These are phyloP conservation scores for Tuberolachnus salignus DNA, from an alignment of 2,888 invertebrate species.

Conservation along the genomic window DNA sequence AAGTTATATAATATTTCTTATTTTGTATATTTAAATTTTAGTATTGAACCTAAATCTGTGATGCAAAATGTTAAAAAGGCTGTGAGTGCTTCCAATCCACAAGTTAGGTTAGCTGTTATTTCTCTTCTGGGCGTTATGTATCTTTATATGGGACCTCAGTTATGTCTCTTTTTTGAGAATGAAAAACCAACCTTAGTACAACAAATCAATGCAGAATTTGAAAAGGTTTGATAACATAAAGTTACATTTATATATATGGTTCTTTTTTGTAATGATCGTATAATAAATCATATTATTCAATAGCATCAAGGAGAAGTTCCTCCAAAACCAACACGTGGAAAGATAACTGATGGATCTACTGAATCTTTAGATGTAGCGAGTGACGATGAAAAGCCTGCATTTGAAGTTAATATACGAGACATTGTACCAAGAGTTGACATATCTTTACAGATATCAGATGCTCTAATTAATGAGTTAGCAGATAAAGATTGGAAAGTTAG, in stretches of 20 bases:
- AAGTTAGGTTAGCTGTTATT: conserved; percentile 79
- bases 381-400: conserved; percentile 65
- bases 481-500: conserved; percentile 92
- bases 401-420: conserved; percentile 69
- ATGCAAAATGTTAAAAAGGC: conserved; percentile 83
- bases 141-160: conserved; percentile 77
- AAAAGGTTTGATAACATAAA: conserved; percentile 68
- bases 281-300: conserved; percentile 20
- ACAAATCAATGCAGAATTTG: conserved; percentile 84
- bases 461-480: conserved; percentile 77
- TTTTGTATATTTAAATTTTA: conserved; percentile 58
- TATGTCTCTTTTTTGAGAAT: conserved; percentile 80
- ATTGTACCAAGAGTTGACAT: conserved; percentile 80
- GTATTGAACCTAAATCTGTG: conserved; percentile 74
- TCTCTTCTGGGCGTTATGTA: conserved; percentile 78
- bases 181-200: conserved; percentile 85
- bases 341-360: conserved; percentile 61
- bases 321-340: conserved; percentile 63
- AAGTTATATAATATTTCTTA: background rate
- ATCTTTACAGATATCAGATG: conserved; percentile 80
- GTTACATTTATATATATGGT: background rate
- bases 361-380: conserved; percentile 64
- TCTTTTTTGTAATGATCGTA: background rate
- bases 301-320: conserved; percentile 74
- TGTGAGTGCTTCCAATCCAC: conserved; percentile 82